These are phyloP conservation scores for Saccostrea echinata DNA, from an alignment of 1,140 invertebrate genomes.

Conservation along the genomic window DNA sequence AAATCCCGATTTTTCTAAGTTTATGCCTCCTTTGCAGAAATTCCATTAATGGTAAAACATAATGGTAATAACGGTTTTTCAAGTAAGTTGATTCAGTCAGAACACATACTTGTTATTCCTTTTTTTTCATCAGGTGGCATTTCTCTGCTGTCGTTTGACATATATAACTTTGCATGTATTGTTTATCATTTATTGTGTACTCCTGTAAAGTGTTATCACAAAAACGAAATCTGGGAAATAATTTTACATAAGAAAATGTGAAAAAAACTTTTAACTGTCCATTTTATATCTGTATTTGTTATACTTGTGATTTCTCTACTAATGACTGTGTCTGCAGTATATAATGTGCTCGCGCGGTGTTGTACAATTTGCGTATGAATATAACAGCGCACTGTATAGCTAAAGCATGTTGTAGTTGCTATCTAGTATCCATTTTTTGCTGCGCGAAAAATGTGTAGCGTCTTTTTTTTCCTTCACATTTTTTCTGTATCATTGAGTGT, in stretches of 20 bases:
- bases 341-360: slow-evolving; percentile 41
- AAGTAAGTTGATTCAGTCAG: slow-evolving; percentile 12
- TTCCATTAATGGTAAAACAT: neutral
- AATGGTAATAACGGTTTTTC: neutral
- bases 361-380: slow-evolving; percentile 39
- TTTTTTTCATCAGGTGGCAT: neutral
- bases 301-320: slow-evolving; percentile 22
- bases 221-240: neutral
- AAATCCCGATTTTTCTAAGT: neutral
- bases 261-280: neutral
- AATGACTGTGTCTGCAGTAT: slow-evolving; percentile 28
- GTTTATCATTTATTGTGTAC: slow-evolving; percentile 8
- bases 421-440: slow-evolving; percentile 40
- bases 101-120: slow-evolving; percentile 7
- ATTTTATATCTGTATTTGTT: slow-evolving; percentile 6
- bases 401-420: slow-evolving; percentile 42
- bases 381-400: slow-evolving; percentile 28
- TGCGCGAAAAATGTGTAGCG: slow-evolving; percentile 38
- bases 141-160: slow-evolving; percentile 27
- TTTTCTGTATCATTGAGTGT: slow-evolving; percentile 30
- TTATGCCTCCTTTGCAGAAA: slow-evolving; percentile 11
- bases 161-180: slow-evolving; percentile 20
- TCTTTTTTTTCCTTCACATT: slow-evolving; percentile 17
- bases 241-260: neutral
- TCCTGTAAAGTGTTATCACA: neutral